Evolutionary conservation across 2,888 invertebrate species (phyloP).

Genomic region (Temnothorax ravouxi): DNA sequence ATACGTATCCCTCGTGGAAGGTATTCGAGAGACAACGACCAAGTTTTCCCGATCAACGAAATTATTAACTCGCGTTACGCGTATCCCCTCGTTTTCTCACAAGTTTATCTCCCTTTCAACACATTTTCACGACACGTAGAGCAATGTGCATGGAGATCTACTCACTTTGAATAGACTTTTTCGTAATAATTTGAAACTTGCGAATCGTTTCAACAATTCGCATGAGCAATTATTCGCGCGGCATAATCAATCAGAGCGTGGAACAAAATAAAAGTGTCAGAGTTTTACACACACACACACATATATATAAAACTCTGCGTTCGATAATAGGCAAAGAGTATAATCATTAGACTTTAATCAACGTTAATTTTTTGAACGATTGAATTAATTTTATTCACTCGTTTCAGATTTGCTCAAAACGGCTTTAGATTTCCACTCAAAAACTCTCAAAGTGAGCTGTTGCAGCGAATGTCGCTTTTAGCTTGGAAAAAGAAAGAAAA

Average conservation of each 20-base stretch:
- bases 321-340: too few relatives aligned
- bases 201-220: background rate
- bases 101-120: background rate
- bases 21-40: background rate
- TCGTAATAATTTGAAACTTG: background rate
- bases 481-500: conserved; percentile 24
- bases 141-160: background rate
- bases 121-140: background rate
- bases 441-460: background rate
- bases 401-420: conserved; percentile 21
- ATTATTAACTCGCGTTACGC: conserved; percentile 19
- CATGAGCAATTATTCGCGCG: background rate
- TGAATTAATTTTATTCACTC: background rate
- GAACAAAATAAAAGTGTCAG: too few relatives aligned
- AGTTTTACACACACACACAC: too few relatives aligned
- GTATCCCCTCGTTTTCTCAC: background rate
- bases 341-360: too few relatives aligned
- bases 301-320: too few relatives aligned
- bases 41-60: conserved; percentile 31
- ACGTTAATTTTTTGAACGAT: background rate
- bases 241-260: too few relatives aligned
- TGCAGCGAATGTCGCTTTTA: conserved; percentile 20
- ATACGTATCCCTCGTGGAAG: background rate
- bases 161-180: background rate
- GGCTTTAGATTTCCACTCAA: background rate